phyloP scores from a whole-genome alignment of 1,140 invertebrate species.

The Phthorimaea operculella region DNA sequence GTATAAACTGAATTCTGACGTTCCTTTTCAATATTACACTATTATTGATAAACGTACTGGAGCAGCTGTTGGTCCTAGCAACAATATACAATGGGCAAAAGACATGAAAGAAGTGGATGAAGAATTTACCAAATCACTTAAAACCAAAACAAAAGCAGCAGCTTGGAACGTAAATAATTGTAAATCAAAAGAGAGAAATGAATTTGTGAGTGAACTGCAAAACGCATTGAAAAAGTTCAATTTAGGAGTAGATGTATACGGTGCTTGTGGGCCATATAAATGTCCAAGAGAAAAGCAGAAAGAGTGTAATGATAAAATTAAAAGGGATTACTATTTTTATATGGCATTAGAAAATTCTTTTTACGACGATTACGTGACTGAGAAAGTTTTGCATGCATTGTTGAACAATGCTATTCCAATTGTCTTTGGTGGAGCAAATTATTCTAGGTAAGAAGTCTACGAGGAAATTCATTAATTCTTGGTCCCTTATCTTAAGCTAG shows the following conservation, averaged over 20 bases:
- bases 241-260: constrained; percentile 73
- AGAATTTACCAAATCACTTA: no score
- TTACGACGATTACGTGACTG: constrained; percentile 71
- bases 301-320: constrained; percentile 57
- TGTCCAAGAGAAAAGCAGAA: constrained; percentile 38
- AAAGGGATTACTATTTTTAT: constrained; percentile 73
- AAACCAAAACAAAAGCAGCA: no score
- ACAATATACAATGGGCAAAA: no score
- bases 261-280: constrained; percentile 66
- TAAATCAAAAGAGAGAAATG: no score
- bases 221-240: constrained; percentile 61
- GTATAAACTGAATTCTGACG: no score
- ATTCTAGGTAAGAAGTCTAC: constrained; percentile 23
- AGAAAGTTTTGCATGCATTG: constrained; percentile 67
- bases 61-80: no score
- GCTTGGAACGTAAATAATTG: no score
- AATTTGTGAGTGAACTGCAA: constrained; percentile 34
- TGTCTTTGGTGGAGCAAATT: constrained; percentile 60
- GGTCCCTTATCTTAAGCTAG: no score
- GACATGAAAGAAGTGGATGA: no score
- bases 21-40: no score
- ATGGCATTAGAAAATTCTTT: constrained; percentile 75
- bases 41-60: no score
- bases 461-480: no score
- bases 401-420: constrained; percentile 63